Conservation (phyloP, 2,797 vertebrate genomes). For the Pseudochirops cupreus region DNA sequence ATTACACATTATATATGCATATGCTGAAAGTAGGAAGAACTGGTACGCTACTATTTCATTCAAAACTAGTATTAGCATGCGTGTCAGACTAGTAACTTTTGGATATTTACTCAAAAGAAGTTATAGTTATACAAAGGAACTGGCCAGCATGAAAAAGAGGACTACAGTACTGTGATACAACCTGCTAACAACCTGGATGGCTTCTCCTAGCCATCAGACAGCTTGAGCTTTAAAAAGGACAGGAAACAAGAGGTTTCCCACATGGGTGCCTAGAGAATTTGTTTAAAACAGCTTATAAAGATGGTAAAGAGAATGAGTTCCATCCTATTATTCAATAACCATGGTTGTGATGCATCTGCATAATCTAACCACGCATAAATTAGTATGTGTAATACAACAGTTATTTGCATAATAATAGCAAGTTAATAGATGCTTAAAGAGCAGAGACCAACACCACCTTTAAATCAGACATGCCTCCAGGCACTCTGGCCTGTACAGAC, state of each 20-base stretch:
- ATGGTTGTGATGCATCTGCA: conserved; percentile 91
- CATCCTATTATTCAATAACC: conserved; percentile 90
- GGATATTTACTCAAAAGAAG: conserved; percentile 54
- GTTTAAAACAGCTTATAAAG: conserved; percentile 82
- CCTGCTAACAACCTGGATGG: neutral
- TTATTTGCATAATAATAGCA: conserved; percentile 99
- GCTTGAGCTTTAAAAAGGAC: conserved; percentile 68
- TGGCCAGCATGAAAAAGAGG: conserved; percentile 38
- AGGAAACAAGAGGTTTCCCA: conserved; percentile 63
- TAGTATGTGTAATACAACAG: conserved; percentile 99
- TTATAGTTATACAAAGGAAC: conserved; percentile 68
- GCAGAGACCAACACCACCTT: conserved; percentile 97
- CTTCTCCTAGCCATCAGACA: conserved; percentile 19
- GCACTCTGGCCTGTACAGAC: conserved; percentile 89
- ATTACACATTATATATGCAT: neutral
- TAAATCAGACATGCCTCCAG: conserved; percentile 98
- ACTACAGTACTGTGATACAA: conserved; percentile 21
- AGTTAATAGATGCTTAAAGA: conserved; percentile 99
- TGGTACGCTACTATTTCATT: conserved; percentile 24
- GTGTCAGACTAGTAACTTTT: neutral
- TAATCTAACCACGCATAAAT: conserved; percentile 98
- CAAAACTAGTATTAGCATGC: neutral
- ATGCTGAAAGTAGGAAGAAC: conserved; percentile 32
- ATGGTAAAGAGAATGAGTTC: conserved; percentile 80
- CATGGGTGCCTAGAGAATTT: conserved; percentile 79